Percentiles rank a stretch among this genome's conserved stretches.
These are phyloP conservation scores for Galerucella calmariensis DNA, from an alignment of 2,888 invertebrate species.

Conservation along the genomic window DNA sequence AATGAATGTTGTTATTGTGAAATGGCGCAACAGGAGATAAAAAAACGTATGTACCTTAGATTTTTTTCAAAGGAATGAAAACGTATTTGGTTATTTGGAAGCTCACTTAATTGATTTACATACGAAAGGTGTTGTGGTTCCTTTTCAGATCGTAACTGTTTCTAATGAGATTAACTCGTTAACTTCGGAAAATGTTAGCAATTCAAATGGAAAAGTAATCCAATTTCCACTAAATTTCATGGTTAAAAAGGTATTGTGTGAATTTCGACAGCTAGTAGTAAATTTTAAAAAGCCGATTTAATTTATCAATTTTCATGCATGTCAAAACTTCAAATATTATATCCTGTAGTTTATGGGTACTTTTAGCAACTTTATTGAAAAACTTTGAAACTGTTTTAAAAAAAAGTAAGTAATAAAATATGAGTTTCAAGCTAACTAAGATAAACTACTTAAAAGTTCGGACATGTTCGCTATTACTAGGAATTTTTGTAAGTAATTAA, in stretches of 20 bases:
- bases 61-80: too few species aligned
- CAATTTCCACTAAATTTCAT: conserved; percentile 2
- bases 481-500: too few species aligned
- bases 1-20: too few species aligned
- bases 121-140: background rate
- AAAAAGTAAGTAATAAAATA: too few species aligned
- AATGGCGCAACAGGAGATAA: too few species aligned
- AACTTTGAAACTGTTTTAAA: too few species aligned
- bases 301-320: background rate
- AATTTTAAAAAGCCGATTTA: background rate
- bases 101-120: background rate
- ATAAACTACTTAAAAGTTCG: too few species aligned
- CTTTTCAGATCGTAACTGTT: background rate
- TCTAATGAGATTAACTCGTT: background rate
- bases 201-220: background rate
- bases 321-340: background rate
- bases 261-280: background rate
- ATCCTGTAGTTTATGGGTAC: background rate
- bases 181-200: background rate
- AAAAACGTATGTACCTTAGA: too few species aligned
- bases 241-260: background rate
- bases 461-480: too few species aligned
- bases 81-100: too few species aligned
- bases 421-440: too few species aligned
- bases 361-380: background rate